Conservation (phyloP, 2,797 vertebrate species). For the Phoeniculus purpureus region DNA sequence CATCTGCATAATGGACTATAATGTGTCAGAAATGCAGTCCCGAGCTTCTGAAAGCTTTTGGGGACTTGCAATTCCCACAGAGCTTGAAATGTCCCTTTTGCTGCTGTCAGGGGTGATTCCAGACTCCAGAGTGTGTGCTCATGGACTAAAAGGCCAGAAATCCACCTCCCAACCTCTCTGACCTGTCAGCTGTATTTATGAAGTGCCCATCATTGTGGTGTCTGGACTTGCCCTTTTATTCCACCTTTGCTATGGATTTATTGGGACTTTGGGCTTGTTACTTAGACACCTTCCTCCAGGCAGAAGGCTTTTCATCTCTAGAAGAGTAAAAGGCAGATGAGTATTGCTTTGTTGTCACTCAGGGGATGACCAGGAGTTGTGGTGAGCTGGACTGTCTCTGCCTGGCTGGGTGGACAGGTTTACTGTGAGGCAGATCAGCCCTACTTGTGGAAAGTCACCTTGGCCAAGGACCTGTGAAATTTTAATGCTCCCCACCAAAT, state of each 20-base stretch:
- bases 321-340: not conserved
- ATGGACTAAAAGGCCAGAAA: not conserved
- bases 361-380: not conserved
- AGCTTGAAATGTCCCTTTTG: not conserved
- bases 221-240: not conserved
- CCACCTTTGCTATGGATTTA: not conserved
- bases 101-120: not conserved
- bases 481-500: slow-evolving; percentile 68
- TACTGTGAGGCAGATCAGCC: not conserved
- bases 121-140: not conserved
- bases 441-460: slow-evolving; percentile 58
- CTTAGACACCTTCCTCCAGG: not conserved
- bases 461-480: slow-evolving; percentile 61
- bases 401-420: not conserved
- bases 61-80: not conserved
- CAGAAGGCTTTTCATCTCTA: not conserved
- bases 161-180: not conserved
- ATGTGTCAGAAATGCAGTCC: slow-evolving; percentile 24
- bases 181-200: not conserved
- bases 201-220: not conserved
- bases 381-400: not conserved
- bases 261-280: not conserved
- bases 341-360: not conserved
- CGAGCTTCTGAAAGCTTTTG: not conserved
- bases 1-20: slow-evolving; percentile 35